Percentiles rank a stretch among this genome's conserved stretches.
Conservation (phyloP, 2,113 vertebrate genomes). For the Hoplias malabaricus region DNA sequence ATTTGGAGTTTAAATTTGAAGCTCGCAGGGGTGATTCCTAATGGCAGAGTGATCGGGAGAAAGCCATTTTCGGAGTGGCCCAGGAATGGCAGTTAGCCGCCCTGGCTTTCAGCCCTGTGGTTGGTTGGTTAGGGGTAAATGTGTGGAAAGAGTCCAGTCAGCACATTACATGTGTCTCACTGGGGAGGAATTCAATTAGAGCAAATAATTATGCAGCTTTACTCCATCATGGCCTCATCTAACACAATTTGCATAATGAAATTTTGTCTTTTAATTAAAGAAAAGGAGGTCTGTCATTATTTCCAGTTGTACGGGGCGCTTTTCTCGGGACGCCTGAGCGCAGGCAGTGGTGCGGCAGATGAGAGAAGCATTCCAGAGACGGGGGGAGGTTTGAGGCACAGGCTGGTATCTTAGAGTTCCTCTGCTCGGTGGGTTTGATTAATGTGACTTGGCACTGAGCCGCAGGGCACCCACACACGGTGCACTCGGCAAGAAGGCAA, state of each 20-base stretch:
- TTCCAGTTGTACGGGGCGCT: constrained; percentile 18
- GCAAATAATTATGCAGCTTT: constrained; percentile 51
- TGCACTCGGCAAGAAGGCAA: not conserved
- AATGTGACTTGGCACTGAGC: constrained; percentile 15
- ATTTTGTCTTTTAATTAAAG: constrained; percentile 52
- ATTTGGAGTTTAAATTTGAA: constrained; percentile 30
- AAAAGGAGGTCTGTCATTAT: constrained; percentile 26
- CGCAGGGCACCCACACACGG: not conserved
- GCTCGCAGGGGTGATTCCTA: constrained; percentile 38
- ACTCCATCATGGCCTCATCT: constrained; percentile 38
- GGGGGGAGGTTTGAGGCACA: not conserved
- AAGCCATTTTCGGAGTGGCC: constrained; percentile 4
- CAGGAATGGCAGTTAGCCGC: constrained; percentile 44
- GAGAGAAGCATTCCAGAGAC: not conserved
- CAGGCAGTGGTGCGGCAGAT: not conserved
- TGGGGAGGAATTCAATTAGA: constrained; percentile 50
- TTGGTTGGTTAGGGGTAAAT: constrained; percentile 54
- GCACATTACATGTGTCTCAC: constrained; percentile 56
- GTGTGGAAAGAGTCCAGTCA: constrained; percentile 67
- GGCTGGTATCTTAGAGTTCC: constrained; percentile 6
- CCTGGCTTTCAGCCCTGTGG: constrained; percentile 60
- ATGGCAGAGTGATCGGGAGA: constrained; percentile 28
- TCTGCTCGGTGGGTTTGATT: constrained; percentile 24
- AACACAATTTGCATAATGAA: constrained; percentile 50
- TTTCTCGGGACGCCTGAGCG: not conserved